These are phyloP conservation scores for Xiphydria camelus DNA, from an alignment of 2,888 invertebrate genomes.

Conservation along the genomic window DNA sequence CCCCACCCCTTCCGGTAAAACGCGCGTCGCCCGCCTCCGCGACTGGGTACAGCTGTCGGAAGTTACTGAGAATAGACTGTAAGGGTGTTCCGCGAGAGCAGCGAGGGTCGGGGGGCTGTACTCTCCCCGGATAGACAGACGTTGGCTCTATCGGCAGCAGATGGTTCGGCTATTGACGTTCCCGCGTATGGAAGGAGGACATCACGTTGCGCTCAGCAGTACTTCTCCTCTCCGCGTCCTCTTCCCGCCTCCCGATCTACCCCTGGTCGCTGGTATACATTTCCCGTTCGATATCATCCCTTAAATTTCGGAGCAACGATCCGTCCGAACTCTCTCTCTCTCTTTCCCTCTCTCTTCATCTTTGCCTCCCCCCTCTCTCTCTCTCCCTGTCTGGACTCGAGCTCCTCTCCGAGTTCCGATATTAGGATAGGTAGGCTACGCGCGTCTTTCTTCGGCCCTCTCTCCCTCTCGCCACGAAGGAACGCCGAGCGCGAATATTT, in stretches of 20 bases:
- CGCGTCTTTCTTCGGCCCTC: too few relatives aligned
- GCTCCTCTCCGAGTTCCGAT: too few relatives aligned
- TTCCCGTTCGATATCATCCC: conserved; percentile 2
- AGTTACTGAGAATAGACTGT: conserved; percentile 31
- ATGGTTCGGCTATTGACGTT: conserved; percentile 32
- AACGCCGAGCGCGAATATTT: too few relatives aligned
- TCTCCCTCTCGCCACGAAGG: too few relatives aligned
- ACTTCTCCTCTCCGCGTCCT: background rate
- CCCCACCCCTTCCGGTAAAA: too few relatives aligned
- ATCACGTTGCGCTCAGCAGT: conserved; percentile 3
- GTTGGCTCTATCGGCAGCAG: conserved; percentile 33
- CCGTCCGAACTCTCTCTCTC: background rate
- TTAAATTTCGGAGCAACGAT: too few relatives aligned
- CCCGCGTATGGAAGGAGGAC: conserved; percentile 21
- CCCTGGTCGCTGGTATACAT: background rate
- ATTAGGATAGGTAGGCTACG: too few relatives aligned
- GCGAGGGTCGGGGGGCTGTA: conserved; percentile 20
- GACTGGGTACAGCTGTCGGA: conserved; percentile 41
- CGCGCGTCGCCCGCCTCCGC: too few relatives aligned
- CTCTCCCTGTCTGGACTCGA: conserved; percentile 8
- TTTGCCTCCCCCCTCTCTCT: conserved; percentile 1
- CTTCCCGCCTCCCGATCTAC: background rate
- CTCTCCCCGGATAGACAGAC: conserved; percentile 19
- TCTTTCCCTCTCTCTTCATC: background rate
- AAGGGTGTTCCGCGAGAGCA: conserved; percentile 20